Percentiles rank a stretch among this genome's conserved stretches.
phyloP scores from a whole-genome alignment of 2,797 vertebrate species.

The Myotis pilosus region DNA sequence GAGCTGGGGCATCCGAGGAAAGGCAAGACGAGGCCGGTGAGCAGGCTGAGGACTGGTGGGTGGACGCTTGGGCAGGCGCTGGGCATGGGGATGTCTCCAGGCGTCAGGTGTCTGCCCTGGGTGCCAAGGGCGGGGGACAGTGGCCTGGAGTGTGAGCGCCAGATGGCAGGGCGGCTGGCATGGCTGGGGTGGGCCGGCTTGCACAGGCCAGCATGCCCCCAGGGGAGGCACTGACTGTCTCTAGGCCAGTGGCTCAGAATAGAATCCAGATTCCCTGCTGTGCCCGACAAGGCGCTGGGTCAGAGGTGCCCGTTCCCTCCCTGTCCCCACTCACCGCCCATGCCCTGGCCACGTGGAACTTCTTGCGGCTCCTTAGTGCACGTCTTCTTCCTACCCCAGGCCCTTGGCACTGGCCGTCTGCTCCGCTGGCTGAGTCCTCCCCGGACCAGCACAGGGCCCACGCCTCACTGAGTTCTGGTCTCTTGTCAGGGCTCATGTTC shows the following conservation, averaged over 20 bases:
- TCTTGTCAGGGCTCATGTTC: not conserved
- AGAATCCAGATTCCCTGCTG: not conserved
- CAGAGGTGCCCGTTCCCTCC: accelerated
- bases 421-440: not conserved
- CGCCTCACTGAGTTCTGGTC: not conserved
- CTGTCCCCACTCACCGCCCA: accelerated
- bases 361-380: not conserved
- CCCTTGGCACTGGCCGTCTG: not conserved
- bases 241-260: not conserved
- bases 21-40: accelerated
- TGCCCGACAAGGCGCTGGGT: accelerated
- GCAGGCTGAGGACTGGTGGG: not conserved
- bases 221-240: not conserved
- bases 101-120: not conserved
- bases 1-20: not conserved
- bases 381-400: not conserved
- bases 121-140: too few species aligned
- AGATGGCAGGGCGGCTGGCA: accelerated
- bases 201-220: not conserved
- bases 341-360: accelerated
- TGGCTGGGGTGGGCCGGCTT: not conserved
- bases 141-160: not conserved
- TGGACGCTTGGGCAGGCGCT: too few species aligned
- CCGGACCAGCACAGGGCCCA: not conserved
- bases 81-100: accelerated